Base-by-base conservation (phyloP, 1,140 invertebrate genomes). In the Neodiprion virginianus region DNA sequence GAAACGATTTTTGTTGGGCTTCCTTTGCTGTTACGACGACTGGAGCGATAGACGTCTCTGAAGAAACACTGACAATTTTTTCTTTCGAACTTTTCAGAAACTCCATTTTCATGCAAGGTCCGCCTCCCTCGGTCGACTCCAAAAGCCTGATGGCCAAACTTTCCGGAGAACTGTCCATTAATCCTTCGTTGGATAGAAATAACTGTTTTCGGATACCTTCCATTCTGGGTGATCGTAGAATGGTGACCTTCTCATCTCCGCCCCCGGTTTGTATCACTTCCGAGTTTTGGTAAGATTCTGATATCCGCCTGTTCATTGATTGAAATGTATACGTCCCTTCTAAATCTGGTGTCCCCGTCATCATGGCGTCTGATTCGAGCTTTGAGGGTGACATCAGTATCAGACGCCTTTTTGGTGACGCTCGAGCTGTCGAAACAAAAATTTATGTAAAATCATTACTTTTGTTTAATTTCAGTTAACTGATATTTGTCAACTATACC, bases 341-440 rank as follows among this genome's bases (percentile, higher is more conserved):
- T 5, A 80, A 72, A 28, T 81, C 75, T 14, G 72, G 74, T 0
- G 76, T 66, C 72, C 72, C 61, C 78, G 48, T 61, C 11, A 48
- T 66, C 28, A 48, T 77, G 73, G 76, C 73, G 9, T 79, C 79
- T 81, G 77, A 79, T 77, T 78, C 69, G 40, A 76, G 72, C 8
- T 40, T 40, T 40, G 53, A 48, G 79, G 81, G 82, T 78, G 82
- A 83, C 79, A 83, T 77, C 78, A 81, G 76, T 79, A 83, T 81
- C 76, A 83, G 77, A 78, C 75, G 79, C 53, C 81, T 78, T 61
- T 82, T 82, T 12, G 77, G 74, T 14, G 78, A 80, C 69, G 81
- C 61, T 72, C 75, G 75, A 4, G 79, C 81, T 83, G 76, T 67
- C 72, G 71, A 17, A 21, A 48, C 28, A 66, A 79, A 53, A 68